phyloP scores from a whole-genome alignment of 2,888 invertebrate genomes.

The Cyaniris semiargus region DNA sequence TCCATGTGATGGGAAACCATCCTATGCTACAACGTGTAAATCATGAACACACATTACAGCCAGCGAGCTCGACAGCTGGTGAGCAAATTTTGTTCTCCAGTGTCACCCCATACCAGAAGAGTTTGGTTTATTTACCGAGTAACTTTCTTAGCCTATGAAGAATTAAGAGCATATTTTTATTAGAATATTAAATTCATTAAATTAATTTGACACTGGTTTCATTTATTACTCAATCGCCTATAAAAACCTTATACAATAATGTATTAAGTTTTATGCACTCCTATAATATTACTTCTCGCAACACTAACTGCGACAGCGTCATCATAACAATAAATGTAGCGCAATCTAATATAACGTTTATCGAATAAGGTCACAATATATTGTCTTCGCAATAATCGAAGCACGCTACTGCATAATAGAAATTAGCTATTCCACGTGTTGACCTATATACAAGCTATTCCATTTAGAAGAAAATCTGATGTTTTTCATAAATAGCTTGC shows the following conservation, averaged over 20 bases:
- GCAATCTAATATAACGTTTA: constrained; percentile 23
- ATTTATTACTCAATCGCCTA: neutral
- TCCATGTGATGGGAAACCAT: no score
- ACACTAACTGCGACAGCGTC: neutral
- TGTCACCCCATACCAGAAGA: no score
- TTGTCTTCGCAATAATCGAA: neutral
- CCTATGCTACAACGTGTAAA: no score
- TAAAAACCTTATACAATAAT: neutral
- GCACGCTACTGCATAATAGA: neutral
- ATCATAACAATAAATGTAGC: constrained; percentile 26
- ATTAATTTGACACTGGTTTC: no score
- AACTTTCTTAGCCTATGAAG: no score
- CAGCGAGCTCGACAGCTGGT: no score
- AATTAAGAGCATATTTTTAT: no score
- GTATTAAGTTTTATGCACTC: neutral
- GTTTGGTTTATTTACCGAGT: no score
- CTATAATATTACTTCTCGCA: neutral
- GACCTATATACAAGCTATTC: neutral
- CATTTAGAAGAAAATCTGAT: neutral
- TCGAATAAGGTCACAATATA: constrained; percentile 17
- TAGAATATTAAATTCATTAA: no score
- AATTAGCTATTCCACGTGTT: constrained; percentile 11
- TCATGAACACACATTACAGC: no score
- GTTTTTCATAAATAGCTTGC: neutral
- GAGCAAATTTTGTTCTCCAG: no score